Evolutionary conservation across 1,140 invertebrate species (phyloP).

Genomic region (Dermatophagoides farinae): DNA sequence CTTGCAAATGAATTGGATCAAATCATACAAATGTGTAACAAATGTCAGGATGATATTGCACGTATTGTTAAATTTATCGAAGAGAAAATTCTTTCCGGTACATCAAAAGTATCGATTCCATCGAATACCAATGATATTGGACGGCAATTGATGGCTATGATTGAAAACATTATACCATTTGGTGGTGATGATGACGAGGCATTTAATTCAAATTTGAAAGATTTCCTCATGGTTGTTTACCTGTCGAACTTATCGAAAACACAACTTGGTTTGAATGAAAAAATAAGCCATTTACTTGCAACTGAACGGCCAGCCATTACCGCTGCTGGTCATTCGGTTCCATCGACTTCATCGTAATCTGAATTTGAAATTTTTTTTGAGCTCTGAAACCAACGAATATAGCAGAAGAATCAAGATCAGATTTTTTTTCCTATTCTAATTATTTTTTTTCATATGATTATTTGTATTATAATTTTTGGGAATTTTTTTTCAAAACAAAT

Average conservation of each 20-base stretch:
- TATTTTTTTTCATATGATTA: no score
- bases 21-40: constrained; percentile 13
- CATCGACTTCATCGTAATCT: no score
- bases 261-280: constrained; percentile 82
- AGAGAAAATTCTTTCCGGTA: constrained; percentile 15
- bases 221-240: constrained; percentile 86
- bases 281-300: constrained; percentile 35
- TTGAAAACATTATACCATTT: constrained; percentile 18
- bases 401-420: no score
- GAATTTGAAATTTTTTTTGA: no score
- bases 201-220: constrained; percentile 29
- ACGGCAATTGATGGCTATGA: constrained; percentile 20
- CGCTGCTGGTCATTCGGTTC: no score
- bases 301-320: not conserved
- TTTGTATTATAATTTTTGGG: no score
- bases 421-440: no score
- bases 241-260: constrained; percentile 86
- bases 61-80: constrained; percentile 17
- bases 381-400: no score
- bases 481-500: no score
- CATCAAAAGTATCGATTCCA: constrained; percentile 6
- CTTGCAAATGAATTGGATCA: constrained; percentile 15
- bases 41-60: constrained; percentile 13
- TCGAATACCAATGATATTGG: constrained; percentile 19
- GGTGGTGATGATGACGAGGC: constrained; percentile 12